Base-by-base conservation (phyloP, 2,888 invertebrate species). In the Temnothorax ravouxi region DNA sequence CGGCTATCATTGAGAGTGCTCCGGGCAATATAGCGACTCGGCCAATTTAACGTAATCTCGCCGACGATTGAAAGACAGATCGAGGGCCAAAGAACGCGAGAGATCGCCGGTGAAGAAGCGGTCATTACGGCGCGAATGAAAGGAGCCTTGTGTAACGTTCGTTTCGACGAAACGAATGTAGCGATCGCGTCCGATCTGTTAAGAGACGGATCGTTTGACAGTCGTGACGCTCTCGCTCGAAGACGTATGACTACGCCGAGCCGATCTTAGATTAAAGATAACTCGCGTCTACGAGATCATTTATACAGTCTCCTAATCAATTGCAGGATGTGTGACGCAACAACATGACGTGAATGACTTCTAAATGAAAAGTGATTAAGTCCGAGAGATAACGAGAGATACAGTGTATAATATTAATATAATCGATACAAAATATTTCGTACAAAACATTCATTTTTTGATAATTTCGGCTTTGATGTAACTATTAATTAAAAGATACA, bases 41-140 rank as follows among this genome's bases (percentile, higher is more conserved):
- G 89, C 90, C 92, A 91, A 91, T 91, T 92, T 91, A 91, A 89
- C 90, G 90, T 88, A 88, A 90, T 88, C 86, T 87, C 75, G 86
- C 56, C 86, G 89, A 90, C 90, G 92, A 92, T 92, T 92, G 90
- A 86, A 85, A 81, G 79, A 67, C 72, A 84, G 71, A 61, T 66
- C 64, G 76, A 52, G 41, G 83, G 47, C 77, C 79, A 74, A 88
- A 83, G 87, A 89, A 90, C 81, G 84, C 84, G 85, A 11, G 11
- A 84, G 83, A 86, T 82, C 74, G 76, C 61, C 59, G 74, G n/a
- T 72, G 79, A 84, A 72, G 79, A 84, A 72, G 82, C 50, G 87
- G 89, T 83, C 86, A 80, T 89, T 86, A 84, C 44, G 44, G 54
- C 34, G 74, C 75, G 81, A 86, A 83, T 82, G 81, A 89, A 86